These are phyloP conservation scores for Lymantria monacha DNA, from an alignment of 2,888 invertebrate genomes.

Conservation along the genomic window DNA sequence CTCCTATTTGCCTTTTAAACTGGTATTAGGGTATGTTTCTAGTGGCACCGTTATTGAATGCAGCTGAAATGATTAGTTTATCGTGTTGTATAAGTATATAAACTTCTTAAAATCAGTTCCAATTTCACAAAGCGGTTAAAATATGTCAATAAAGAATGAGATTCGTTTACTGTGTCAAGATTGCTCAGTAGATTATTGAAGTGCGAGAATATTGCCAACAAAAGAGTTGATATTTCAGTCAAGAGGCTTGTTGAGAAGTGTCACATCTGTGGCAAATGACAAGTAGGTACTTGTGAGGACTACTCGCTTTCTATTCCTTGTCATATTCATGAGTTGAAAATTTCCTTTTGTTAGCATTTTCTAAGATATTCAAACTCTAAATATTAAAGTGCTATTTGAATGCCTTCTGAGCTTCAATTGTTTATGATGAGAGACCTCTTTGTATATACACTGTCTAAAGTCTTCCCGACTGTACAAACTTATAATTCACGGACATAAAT, in stretches of 20 bases:
- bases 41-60: no score
- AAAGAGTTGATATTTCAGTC: constrained; percentile 50
- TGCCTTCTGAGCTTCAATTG: not conserved
- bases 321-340: constrained; percentile 26
- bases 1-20: no score
- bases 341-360: constrained; percentile 26
- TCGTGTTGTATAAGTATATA: constrained; percentile 5
- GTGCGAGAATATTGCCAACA: constrained; percentile 52
- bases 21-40: no score
- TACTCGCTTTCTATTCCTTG: constrained; percentile 33
- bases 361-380: not conserved
- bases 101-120: no score
- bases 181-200: constrained; percentile 36
- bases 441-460: no score
- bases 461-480: no score
- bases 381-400: not conserved
- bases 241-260: constrained; percentile 39
- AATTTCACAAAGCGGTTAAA: no score
- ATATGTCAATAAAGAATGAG: no score
- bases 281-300: constrained; percentile 43
- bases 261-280: constrained; percentile 37
- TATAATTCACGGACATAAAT: no score
- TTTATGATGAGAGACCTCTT: not conserved
- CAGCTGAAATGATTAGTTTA: no score
- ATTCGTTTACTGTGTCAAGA: no score